A percentile compares a stretch with the other conserved stretches of the same genome.
Evolutionary conservation across 1,140 invertebrate genomes (phyloP).

Genomic region (Hyphantria cunea): DNA sequence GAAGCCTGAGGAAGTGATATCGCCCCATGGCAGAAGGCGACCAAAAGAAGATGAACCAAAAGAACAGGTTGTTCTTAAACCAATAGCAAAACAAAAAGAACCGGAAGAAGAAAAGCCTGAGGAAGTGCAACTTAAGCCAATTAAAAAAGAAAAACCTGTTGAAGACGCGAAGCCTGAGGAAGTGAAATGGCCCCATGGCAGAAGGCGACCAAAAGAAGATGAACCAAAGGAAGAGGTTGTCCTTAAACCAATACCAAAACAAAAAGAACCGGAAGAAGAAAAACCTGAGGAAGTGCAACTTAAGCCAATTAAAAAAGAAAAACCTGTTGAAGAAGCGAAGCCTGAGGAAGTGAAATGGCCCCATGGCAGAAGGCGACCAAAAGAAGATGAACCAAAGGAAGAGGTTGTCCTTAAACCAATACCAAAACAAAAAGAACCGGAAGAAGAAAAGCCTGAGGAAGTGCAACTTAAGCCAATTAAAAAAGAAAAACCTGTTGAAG

Average conservation of each 20-base stretch:
- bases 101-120: slow-evolving; percentile 15
- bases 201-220: background rate
- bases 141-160: background rate
- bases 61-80: slow-evolving; percentile 9
- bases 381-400: slow-evolving; percentile 11
- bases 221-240: slow-evolving; percentile 24
- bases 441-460: slow-evolving; percentile 3
- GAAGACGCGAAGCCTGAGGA: background rate
- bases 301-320: slow-evolving; percentile 19
- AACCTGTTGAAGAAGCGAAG: background rate
- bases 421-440: slow-evolving; percentile 33
- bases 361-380: background rate
- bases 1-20: background rate
- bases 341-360: background rate
- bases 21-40: background rate
- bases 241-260: slow-evolving; percentile 32
- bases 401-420: slow-evolving; percentile 11
- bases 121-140: background rate
- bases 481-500: slow-evolving; percentile 11
- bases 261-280: background rate
- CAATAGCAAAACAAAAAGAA: too few relatives aligned
- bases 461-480: slow-evolving; percentile 13
- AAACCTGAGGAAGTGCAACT: slow-evolving; percentile 10
- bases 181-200: background rate
- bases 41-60: slow-evolving; percentile 16